Evolutionary conservation across 2,888 invertebrate genomes (phyloP).

Genomic region (Pyrrhosoma nymphula): DNA sequence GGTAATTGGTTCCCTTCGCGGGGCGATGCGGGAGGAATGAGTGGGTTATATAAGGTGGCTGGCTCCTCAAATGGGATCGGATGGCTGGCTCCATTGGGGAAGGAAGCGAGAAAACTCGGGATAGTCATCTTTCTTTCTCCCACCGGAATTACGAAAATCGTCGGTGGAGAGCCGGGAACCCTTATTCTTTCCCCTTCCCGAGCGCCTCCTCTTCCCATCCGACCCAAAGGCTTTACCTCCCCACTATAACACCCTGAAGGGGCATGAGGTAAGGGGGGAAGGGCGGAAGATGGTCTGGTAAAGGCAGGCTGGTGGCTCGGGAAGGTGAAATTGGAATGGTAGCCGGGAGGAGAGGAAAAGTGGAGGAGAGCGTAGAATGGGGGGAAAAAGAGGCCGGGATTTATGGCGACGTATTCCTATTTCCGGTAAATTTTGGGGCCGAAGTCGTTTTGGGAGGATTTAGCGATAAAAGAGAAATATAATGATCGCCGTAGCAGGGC

Average conservation of each 20-base stretch:
- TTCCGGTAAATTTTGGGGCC: constrained; percentile 19
- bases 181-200: not conserved
- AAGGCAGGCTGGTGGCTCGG: not conserved
- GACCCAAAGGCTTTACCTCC: not conserved
- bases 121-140: constrained; percentile 56
- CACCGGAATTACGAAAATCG: constrained; percentile 50
- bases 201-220: not conserved
- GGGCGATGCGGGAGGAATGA: not conserved
- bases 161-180: not conserved
- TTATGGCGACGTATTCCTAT: constrained; percentile 26
- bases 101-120: constrained; percentile 15
- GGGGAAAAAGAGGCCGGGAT: not conserved
- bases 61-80: constrained; percentile 25
- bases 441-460: not conserved
- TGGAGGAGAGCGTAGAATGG: not conserved
- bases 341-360: not conserved
- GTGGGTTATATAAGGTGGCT: constrained; percentile 22
- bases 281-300: not conserved
- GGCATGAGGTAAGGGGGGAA: not conserved
- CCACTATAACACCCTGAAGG: not conserved
- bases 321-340: not conserved
- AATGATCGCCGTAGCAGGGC: constrained; percentile 21
- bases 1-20: not conserved
- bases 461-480: constrained; percentile 40
- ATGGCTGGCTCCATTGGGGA: constrained; percentile 13